phyloP scores from a whole-genome alignment of 1,140 invertebrate genomes.

The Aleiodes sp. region DNA sequence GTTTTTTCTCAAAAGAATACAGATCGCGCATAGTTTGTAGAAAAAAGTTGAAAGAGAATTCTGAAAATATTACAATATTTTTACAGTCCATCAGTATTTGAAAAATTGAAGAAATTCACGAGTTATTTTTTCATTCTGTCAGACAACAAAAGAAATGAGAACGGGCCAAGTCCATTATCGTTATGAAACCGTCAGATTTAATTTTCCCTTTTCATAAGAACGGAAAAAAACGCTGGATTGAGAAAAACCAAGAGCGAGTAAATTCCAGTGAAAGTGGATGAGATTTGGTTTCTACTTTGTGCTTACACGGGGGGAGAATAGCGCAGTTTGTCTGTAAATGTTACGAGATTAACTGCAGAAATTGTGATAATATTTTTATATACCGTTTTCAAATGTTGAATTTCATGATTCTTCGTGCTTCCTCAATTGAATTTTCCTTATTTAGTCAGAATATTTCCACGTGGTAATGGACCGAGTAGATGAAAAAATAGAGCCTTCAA shows the following conservation, averaged over 20 bases:
- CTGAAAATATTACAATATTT: too few species aligned
- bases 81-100: neutral
- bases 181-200: slow-evolving; percentile 40
- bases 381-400: too few species aligned
- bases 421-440: too few species aligned
- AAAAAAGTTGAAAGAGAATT: too few species aligned
- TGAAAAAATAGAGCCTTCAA: too few species aligned
- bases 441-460: too few species aligned
- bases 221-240: slow-evolving; percentile 17
- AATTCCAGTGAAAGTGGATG: slow-evolving; percentile 19
- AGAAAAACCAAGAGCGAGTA: slow-evolving; percentile 34
- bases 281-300: slow-evolving; percentile 42
- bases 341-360: neutral
- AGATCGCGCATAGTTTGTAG: too few species aligned
- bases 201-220: slow-evolving; percentile 32
- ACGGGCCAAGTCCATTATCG: slow-evolving; percentile 38
- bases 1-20: too few species aligned
- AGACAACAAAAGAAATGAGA: slow-evolving; percentile 11
- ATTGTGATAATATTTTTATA: neutral
- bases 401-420: too few species aligned
- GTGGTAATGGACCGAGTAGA: too few species aligned
- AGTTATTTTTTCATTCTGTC: neutral
- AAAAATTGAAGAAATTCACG: neutral
- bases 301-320: slow-evolving; percentile 45
- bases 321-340: neutral